Conservation (phyloP, 2,888 invertebrate species). For the Diachrysia chrysitis region DNA sequence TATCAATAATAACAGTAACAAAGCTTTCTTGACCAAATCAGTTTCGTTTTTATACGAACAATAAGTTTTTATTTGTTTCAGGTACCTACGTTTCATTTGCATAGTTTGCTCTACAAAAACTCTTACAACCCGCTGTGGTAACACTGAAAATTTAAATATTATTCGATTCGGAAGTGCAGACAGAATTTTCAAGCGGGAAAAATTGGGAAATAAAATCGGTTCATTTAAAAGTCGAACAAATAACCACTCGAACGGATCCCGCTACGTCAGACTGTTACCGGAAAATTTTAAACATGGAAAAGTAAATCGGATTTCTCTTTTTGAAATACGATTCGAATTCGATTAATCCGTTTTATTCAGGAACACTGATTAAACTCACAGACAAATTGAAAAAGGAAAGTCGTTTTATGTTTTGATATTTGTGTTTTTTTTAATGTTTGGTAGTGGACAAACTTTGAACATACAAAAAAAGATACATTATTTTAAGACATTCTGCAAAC, state of each 20-base stretch:
- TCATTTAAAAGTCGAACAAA: constrained; percentile 6
- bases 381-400: neutral
- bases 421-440: neutral
- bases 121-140: neutral
- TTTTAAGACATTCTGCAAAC: too few species aligned
- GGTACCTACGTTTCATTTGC: neutral
- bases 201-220: neutral
- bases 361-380: neutral
- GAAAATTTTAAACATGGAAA: constrained; percentile 9
- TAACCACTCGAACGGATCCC: neutral
- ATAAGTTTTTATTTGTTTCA: neutral
- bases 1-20: too few species aligned
- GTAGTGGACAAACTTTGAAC: too few species aligned
- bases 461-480: too few species aligned
- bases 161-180: constrained; percentile 3
- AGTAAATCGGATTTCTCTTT: constrained; percentile 8
- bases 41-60: too few species aligned
- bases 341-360: constrained; percentile 7
- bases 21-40: too few species aligned
- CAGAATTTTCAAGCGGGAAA: neutral
- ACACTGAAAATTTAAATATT: neutral
- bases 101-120: neutral
- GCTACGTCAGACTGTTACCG: neutral
- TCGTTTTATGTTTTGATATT: neutral
- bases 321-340: constrained; percentile 6